Base-by-base conservation (phyloP, 2,888 invertebrate genomes). In the Hemicrepidius hirtus region DNA sequence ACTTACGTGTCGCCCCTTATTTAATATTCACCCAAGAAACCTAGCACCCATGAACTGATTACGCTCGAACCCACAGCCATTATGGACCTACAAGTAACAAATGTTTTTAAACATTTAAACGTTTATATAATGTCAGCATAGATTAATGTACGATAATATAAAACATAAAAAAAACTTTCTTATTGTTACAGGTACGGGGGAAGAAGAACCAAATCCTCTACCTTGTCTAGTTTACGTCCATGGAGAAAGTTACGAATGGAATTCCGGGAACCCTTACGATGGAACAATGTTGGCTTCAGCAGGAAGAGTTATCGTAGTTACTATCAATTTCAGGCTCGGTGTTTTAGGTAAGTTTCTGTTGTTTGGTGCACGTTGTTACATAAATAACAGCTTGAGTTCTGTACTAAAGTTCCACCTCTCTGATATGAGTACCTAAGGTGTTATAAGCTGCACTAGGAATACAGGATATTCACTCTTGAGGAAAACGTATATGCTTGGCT, bases 211-310 rank as follows among this genome's bases (percentile, higher is more conserved):
- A 73, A 85, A 84, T 78, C 88, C 91, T 77, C 87, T 95, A 81
- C 94, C 97, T 74, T 95, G 97, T 68, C 90, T 97, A 83, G 93
- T 97, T 68, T 95, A 96, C 85, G 93, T 97, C 79, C 97, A 97
- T 85, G 97, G 97, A 64, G 98, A 98, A 86, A 97, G 97, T 24
- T 98, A 95, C 87, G 97, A 97, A 85, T 97, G 97, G 95, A 97
- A 97, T 86, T 95, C 97, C 49, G 99, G 98, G 73, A 98, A 97
- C 88, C 95, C 97, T 16, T 97, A 98, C 87, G 99, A 99, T 87
- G 99, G 98, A 76, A 97, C 97, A 71, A 94, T 97, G 44, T 89
- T 99, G 74, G 97, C 99, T 62, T 95, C 97, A 75, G 94, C 95
- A 84, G 98, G 95, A 77, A 93, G 93, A 84, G 92, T 96, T 82